Conservation (phyloP, 2,888 invertebrate genomes). For the Tachina lurida region DNA sequence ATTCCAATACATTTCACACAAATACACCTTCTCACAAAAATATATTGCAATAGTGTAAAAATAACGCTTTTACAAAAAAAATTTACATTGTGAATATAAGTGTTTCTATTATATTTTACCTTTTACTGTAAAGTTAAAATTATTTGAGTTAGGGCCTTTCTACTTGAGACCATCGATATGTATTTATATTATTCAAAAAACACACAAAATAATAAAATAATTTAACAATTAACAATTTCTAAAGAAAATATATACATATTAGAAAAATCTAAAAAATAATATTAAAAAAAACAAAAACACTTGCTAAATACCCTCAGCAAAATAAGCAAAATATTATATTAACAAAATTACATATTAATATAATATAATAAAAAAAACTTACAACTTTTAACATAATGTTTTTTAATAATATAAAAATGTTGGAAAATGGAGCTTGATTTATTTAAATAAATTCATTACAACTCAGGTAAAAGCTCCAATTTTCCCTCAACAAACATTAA, state of each 20-base stretch:
- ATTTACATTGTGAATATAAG: too few relatives aligned
- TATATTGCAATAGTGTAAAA: too few relatives aligned
- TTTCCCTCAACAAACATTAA: slow-evolving; percentile 38
- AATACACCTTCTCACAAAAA: too few relatives aligned
- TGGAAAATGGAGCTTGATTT: slow-evolving; percentile 66
- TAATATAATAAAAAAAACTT: slow-evolving; percentile 31
- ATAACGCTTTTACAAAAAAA: too few relatives aligned
- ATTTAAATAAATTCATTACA: slow-evolving; percentile 71
- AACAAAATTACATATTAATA: slow-evolving; percentile 9
- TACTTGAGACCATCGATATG: too few relatives aligned
- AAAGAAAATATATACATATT: slow-evolving; percentile 70
- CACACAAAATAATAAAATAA: slow-evolving; percentile 38
- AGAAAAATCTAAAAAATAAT: slow-evolving; percentile 66
- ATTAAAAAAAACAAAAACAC: neutral
- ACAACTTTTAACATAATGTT: slow-evolving; percentile 17
- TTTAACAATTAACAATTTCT: slow-evolving; percentile 55
- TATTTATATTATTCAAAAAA: slow-evolving; percentile 33
- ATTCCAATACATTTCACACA: too few relatives aligned
- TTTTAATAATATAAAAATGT: slow-evolving; percentile 3
- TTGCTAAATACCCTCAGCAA: slow-evolving; percentile 41
- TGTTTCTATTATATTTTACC: too few relatives aligned
- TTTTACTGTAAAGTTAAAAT: too few relatives aligned
- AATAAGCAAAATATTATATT: slow-evolving; percentile 17
- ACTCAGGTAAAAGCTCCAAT: slow-evolving; percentile 70
- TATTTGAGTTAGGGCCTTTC: too few relatives aligned